Base-by-base conservation (phyloP, 53 echinoderm and acorn worm species). In the Actinopyga echinites region DNA sequence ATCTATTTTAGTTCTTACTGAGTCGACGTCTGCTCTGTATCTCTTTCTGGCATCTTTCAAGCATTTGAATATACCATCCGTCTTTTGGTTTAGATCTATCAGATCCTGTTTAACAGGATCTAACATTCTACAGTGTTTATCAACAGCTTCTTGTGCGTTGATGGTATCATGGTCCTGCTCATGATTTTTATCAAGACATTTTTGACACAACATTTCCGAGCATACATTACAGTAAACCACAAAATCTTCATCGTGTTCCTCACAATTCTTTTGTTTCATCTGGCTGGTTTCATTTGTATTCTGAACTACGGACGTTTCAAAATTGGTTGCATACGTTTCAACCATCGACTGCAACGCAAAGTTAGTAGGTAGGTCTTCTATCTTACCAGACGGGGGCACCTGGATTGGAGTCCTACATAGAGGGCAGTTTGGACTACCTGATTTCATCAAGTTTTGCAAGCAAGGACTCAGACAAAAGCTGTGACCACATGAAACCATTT, bases 391-490 rank as follows among this genome's bases (percentile, higher is more conserved):
- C 0, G 21, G 6, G 1, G 69, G 69, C 5, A 37, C 21, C 0
- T 21, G 38, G 4, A 38, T 69, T 20, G 21, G 19, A n/a, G n/a
- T 69, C 25, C n/a, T 69, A 38, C 69, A 69, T 1, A 69, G 1
- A 4, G 69, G 37, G 12, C 69, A 44, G 21, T 21, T 6, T 0
- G 43, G 20, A 5, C 4, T n/a, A 2, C 22, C 9, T 5, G 22
- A 8, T 38, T 69, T 1, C 1, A 69, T 38, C 20, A 36, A n/a
- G 9, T 69, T 24, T 23, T 69, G 2, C 5, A 69, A 34, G 6
- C 69, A 69, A 7, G 69, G 69, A 20, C n/a, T 32, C 8, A 69
- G 42, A 69, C 69, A 69, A 5, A 69, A 69, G 20, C 69, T 69
- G 21, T 69, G 69, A 4, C 69, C 69, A 38, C 69, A 69, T 7